These are phyloP conservation scores for Jacana jacana DNA, from an alignment of 2,113 vertebrate species.

Conservation along the genomic window DNA sequence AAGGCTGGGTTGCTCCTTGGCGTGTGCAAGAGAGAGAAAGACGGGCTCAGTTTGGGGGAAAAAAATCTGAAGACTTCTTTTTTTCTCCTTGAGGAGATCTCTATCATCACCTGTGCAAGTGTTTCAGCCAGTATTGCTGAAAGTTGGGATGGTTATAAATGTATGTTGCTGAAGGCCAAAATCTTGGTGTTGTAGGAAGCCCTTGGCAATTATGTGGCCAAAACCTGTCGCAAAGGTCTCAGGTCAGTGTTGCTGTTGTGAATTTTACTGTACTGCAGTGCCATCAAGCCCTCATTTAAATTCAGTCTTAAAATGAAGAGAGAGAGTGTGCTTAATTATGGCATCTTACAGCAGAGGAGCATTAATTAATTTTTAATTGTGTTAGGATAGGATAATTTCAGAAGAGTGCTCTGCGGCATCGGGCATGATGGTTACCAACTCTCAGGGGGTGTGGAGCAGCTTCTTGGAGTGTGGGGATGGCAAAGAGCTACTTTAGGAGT, in stretches of 20 bases:
- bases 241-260: background rate
- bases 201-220: background rate
- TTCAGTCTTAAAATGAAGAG: background rate
- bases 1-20: background rate
- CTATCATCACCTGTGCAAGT: background rate
- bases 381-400: background rate
- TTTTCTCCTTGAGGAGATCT: background rate
- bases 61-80: background rate
- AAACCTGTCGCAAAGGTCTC: background rate
- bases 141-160: background rate
- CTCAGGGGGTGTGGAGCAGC: background rate
- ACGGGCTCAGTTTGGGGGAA: background rate
- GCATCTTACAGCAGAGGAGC: background rate
- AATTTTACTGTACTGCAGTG: background rate
- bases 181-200: background rate
- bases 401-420: background rate
- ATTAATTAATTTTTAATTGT: constrained; percentile 17
- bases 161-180: background rate
- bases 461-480: background rate
- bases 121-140: background rate
- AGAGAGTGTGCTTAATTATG: background rate
- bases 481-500: background rate
- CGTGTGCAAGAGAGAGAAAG: background rate
- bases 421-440: rapidly evolving
- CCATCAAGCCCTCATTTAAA: background rate